Conservation (phyloP, 2,888 invertebrate genomes). For the Chrysolina americana region DNA sequence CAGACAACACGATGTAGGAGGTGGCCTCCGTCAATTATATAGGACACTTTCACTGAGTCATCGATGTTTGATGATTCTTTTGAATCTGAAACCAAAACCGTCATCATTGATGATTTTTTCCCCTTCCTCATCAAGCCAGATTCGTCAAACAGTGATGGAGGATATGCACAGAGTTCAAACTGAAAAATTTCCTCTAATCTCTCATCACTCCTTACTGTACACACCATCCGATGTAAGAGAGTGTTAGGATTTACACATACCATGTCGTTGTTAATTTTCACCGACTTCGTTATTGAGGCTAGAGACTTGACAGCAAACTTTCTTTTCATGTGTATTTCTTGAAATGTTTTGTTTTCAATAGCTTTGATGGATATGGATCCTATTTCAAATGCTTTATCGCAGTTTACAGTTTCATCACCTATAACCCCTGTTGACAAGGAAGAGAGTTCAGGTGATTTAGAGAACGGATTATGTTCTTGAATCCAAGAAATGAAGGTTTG, state of each 20-base stretch:
- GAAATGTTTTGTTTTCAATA: conserved; percentile 18
- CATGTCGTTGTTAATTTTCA: conserved; percentile 17
- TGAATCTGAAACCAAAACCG: conserved; percentile 42
- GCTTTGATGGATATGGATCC: conserved; percentile 9
- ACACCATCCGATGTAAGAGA: conserved; percentile 32
- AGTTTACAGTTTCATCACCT: conserved; percentile 10
- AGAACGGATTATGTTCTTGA: conserved; percentile 13
- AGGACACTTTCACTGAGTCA: conserved; percentile 37
- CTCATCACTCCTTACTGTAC: conserved; percentile 36
- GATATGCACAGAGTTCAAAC: conserved; percentile 37
- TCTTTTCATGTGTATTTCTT: conserved; percentile 23
- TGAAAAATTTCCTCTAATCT: conserved; percentile 33
- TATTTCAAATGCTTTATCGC: conserved; percentile 18
- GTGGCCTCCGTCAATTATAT: conserved; percentile 35
- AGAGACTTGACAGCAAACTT: no score
- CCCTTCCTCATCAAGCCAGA: conserved; percentile 35
- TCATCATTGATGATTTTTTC: conserved; percentile 39
- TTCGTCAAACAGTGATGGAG: conserved; percentile 34
- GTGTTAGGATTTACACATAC: conserved; percentile 28
- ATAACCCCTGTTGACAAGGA: conserved; percentile 25
- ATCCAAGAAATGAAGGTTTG: conserved; percentile 13
- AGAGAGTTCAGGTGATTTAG: conserved; percentile 24
- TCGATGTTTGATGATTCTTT: conserved; percentile 37
- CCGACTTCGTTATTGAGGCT: conserved; percentile 13
- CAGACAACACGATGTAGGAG: conserved; percentile 35